Evolutionary conservation across 2,888 invertebrate species (phyloP).

Genomic region (Agonum fuliginosum): DNA sequence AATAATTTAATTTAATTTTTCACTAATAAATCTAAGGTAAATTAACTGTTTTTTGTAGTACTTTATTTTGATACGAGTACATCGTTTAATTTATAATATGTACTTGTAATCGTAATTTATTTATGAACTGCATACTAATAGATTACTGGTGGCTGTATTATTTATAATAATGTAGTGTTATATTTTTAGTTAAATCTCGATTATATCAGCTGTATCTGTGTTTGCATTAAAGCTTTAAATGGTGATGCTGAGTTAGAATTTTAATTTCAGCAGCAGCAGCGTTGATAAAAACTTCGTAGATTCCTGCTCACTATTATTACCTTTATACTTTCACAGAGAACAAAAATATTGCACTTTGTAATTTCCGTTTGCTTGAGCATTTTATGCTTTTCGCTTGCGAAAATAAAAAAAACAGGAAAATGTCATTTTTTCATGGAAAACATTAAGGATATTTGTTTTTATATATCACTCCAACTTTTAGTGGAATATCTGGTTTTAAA

Average conservation of each 20-base stretch:
- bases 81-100: too few relatives aligned
- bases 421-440: neutral
- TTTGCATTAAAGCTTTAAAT: neutral
- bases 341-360: constrained; percentile 23
- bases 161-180: neutral
- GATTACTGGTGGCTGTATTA: too few relatives aligned
- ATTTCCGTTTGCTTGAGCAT: constrained; percentile 32
- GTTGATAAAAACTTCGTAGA: constrained; percentile 16
- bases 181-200: constrained; percentile 8
- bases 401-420: constrained; percentile 17
- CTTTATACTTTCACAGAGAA: neutral
- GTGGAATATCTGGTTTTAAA: too few relatives aligned
- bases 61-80: too few relatives aligned
- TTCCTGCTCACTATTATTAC: neutral
- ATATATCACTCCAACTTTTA: neutral
- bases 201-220: neutral
- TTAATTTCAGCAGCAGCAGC: neutral
- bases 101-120: neutral
- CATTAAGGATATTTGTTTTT: neutral
- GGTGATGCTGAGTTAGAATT: neutral
- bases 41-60: too few relatives aligned
- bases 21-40: too few relatives aligned
- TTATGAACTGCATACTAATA: too few relatives aligned
- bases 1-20: too few relatives aligned
- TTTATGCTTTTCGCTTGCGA: neutral